A percentile compares a stretch with the other conserved stretches of the same genome.
phyloP scores from a whole-genome alignment of 2,888 invertebrate species.

The Tryphoninae sp. region DNA sequence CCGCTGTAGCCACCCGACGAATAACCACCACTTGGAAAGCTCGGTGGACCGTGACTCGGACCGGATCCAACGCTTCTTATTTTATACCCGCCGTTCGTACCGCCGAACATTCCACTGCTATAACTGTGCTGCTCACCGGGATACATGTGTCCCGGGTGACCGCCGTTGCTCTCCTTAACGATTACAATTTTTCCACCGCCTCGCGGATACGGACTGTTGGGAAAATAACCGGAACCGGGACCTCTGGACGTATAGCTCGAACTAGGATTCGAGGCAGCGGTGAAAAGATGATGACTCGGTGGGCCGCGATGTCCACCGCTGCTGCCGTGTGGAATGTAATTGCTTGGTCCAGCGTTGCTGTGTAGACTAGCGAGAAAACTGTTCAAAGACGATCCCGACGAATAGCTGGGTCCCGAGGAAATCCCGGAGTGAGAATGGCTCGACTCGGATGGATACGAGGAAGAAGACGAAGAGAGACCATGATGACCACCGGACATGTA shows the following conservation, averaged over 20 bases:
- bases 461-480: slow-evolving; percentile 36
- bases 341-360: slow-evolving; percentile 42
- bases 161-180: slow-evolving; percentile 70
- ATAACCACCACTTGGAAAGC: slow-evolving; percentile 64
- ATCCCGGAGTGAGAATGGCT: slow-evolving; percentile 60
- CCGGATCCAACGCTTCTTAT: slow-evolving; percentile 67
- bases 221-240: slow-evolving; percentile 67
- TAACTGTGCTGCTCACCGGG: slow-evolving; percentile 60
- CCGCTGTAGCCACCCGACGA: slow-evolving; percentile 67
- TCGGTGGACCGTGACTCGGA: slow-evolving; percentile 65
- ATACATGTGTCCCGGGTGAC: slow-evolving; percentile 63
- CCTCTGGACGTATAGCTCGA: slow-evolving; percentile 67
- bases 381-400: slow-evolving; percentile 49
- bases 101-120: slow-evolving; percentile 58
- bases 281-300: slow-evolving; percentile 46
- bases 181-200: slow-evolving; percentile 70
- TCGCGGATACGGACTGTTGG: slow-evolving; percentile 66
- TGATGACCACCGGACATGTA: slow-evolving; percentile 46
- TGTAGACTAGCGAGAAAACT: slow-evolving; percentile 57
- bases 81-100: slow-evolving; percentile 67
- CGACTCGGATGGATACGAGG: slow-evolving; percentile 39
- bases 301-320: slow-evolving; percentile 55
- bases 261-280: slow-evolving; percentile 57
- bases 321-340: slow-evolving; percentile 58
- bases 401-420: slow-evolving; percentile 49